Percentiles rank a stretch among this genome's conserved stretches.
phyloP scores from a whole-genome alignment of 37 sponge, comb jelly and placozoan genomes.

The Geodia barretti region DNA sequence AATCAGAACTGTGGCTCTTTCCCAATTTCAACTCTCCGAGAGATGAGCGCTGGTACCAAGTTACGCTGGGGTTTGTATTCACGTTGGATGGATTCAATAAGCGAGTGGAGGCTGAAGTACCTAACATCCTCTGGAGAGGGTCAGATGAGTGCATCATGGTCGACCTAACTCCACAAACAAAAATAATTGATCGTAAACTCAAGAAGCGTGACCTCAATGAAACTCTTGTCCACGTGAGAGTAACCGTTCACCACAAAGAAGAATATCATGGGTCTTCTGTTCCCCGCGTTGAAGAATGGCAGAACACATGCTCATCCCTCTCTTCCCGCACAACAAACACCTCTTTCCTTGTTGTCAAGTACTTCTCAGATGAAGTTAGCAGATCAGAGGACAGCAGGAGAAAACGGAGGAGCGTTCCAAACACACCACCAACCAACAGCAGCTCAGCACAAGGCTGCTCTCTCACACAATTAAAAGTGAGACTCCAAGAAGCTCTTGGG shows the following conservation, averaged over 20 bases:
- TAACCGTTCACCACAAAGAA: not conserved
- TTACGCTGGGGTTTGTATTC: not conserved
- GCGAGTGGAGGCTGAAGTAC: not conserved
- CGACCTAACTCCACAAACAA: slow-evolving; percentile 16
- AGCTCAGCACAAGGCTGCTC: too few relatives aligned
- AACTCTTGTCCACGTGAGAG: slow-evolving; percentile 2
- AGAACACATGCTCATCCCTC: not conserved
- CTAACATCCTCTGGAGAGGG: slow-evolving; percentile 4
- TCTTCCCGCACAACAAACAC: not conserved
- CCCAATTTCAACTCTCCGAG: not conserved
- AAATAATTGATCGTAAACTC: slow-evolving; percentile 2
- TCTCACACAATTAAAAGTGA: too few relatives aligned
- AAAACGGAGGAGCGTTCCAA: not conserved
- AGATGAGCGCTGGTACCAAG: not conserved
- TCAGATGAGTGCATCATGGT: slow-evolving; percentile 16
- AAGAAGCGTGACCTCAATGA: not conserved
- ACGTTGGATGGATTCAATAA: not conserved
- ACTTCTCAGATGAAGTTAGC: not conserved
- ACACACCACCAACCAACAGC: not conserved
- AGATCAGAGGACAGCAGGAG: not conserved
- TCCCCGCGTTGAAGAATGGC: not conserved
- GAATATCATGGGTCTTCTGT: not conserved
- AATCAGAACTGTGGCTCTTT: slow-evolving; percentile 39
- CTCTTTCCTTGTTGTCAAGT: slow-evolving; percentile 29
- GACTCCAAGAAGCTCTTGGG: not conserved